Percentiles rank a stretch among this genome's conserved stretches.
phyloP scores from a whole-genome alignment of 2,797 vertebrate genomes.

The Periparus ater region DNA sequence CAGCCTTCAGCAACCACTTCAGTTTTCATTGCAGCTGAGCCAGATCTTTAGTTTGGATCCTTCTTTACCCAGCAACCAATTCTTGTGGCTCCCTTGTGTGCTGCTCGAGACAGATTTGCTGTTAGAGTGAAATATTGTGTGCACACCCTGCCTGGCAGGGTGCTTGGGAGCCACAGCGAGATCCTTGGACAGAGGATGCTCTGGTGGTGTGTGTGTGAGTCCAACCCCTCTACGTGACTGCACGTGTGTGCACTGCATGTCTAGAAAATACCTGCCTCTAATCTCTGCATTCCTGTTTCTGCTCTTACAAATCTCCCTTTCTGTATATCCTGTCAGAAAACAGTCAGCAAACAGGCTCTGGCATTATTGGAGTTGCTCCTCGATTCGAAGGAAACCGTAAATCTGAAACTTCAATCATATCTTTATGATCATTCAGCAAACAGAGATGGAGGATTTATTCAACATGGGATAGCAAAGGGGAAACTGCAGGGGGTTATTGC shows the following conservation, averaged over 20 bases:
- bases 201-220: neutral
- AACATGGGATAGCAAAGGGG: conserved; percentile 86
- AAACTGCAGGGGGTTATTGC: conserved; percentile 78
- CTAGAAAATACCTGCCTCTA: neutral
- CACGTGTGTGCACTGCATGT: neutral
- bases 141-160: neutral
- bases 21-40: neutral
- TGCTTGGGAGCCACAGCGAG: neutral
- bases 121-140: conserved; percentile 32
- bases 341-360: conserved; percentile 77
- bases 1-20: neutral
- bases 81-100: conserved; percentile 36
- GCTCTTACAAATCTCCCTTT: conserved; percentile 38
- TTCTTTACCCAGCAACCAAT: conserved; percentile 28
- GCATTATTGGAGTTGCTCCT: conserved; percentile 68
- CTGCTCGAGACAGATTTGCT: neutral
- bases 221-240: neutral
- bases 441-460: conserved; percentile 90
- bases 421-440: conserved; percentile 85
- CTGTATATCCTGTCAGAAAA: neutral
- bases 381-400: conserved; percentile 81
- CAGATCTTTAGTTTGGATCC: conserved; percentile 23
- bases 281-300: neutral
- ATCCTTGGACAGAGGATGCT: neutral
- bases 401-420: conserved; percentile 87